phyloP scores from a whole-genome alignment of 2,888 invertebrate species.

The Drosophila neonasuta region DNA sequence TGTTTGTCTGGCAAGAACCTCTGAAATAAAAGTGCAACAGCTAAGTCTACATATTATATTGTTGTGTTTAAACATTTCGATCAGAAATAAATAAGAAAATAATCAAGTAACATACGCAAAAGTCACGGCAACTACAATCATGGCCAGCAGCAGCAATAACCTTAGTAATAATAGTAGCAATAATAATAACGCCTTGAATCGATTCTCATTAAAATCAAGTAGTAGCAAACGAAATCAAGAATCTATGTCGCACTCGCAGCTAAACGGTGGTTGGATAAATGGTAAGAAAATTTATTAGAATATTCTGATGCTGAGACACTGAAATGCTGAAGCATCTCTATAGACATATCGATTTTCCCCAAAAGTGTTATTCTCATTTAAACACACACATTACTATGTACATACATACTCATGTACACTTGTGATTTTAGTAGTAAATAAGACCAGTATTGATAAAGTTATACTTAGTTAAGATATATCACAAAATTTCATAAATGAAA shows the following conservation, averaged over 20 bases:
- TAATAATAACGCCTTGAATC: conserved; percentile 69
- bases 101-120: conserved; percentile 23
- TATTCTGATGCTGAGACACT: background rate
- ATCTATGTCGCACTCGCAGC: conserved; percentile 90
- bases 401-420: background rate
- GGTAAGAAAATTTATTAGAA: conserved; percentile 84
- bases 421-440: no score
- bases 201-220: conserved; percentile 82
- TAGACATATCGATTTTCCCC: conserved; percentile 67
- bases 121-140: conserved; percentile 29
- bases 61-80: background rate
- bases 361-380: conserved; percentile 12
- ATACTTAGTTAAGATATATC: no score
- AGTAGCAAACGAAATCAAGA: conserved; percentile 89
- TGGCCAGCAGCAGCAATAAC: conserved; percentile 56
- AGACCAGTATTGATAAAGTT: no score
- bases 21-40: conserved; percentile 7
- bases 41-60: background rate
- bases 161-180: conserved; percentile 43
- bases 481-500: no score
- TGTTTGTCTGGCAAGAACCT: conserved; percentile 15
- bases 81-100: background rate
- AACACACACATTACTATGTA: background rate
- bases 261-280: conserved; percentile 93
- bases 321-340: background rate